Evolutionary conservation across 1,140 invertebrate species (phyloP).

Genomic region (Tetranychus cinnabarinus): DNA sequence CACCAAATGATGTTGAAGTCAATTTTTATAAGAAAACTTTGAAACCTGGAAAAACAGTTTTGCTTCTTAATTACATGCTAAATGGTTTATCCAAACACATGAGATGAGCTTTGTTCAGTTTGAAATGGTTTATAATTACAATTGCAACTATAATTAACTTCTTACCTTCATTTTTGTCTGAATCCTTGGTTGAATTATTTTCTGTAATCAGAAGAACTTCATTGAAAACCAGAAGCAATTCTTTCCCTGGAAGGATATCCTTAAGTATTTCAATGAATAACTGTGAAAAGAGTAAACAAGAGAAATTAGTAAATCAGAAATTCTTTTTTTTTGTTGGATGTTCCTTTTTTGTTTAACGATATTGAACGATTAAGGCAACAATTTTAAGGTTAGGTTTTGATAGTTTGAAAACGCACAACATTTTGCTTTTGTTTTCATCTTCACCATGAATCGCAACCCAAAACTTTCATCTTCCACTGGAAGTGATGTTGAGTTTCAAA

Average conservation of each 20-base stretch:
- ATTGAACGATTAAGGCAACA: no score
- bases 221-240: background rate
- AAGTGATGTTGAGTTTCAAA: no score
- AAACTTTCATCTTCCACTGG: no score
- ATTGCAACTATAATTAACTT: background rate
- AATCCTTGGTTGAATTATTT: background rate
- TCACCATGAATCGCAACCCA: no score
- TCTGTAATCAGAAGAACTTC: background rate
- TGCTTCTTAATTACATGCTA: background rate
- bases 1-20: no score
- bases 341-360: no score
- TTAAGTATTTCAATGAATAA: slow-evolving; percentile 1
- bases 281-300: background rate
- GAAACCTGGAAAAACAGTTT: background rate
- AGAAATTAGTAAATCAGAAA: background rate
- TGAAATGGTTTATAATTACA: background rate
- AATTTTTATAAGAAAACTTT: no score
- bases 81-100: background rate
- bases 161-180: background rate
- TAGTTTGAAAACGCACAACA: no score
- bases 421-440: no score
- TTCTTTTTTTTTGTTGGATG: no score
- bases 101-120: background rate
- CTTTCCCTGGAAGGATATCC: background rate
- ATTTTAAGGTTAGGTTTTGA: no score